Evolutionary conservation across 2,113 vertebrate species (phyloP).

Genomic region (Puntigrus tetrazona): DNA sequence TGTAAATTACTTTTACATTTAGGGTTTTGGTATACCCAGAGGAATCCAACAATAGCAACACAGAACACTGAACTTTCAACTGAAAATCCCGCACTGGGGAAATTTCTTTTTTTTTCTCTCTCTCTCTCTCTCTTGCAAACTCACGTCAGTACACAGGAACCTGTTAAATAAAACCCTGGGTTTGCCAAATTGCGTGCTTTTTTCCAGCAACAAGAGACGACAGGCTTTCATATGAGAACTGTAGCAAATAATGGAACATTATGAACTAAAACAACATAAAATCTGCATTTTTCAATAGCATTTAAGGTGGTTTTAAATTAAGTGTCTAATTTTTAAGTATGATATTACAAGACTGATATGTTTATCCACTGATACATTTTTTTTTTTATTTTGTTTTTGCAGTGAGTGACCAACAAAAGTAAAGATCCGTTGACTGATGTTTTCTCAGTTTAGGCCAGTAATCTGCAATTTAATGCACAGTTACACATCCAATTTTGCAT

Average conservation of each 20-base stretch:
- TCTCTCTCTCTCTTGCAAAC: neutral
- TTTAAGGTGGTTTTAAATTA: neutral
- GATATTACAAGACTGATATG: neutral
- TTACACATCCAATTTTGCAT: neutral
- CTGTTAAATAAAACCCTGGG: constrained; percentile 25
- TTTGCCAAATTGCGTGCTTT: constrained; percentile 40
- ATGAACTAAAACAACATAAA: constrained; percentile 41
- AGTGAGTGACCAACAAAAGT: neutral
- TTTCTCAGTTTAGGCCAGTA: neutral
- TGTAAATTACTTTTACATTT: constrained; percentile 57
- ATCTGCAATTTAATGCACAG: neutral
- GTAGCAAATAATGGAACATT: constrained; percentile 38
- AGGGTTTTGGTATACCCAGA: constrained; percentile 44
- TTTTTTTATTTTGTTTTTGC: neutral
- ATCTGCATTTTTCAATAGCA: neutral
- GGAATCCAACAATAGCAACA: constrained; percentile 48
- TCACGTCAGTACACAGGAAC: constrained; percentile 39
- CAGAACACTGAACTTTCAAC: constrained; percentile 44
- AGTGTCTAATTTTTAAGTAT: neutral
- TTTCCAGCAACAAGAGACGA: constrained; percentile 35
- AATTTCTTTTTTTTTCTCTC: neutral
- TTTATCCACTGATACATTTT: neutral
- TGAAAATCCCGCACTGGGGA: constrained; percentile 50
- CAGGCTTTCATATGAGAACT: constrained; percentile 28
- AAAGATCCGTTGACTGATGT: neutral